Base-by-base conservation (phyloP, 2,113 vertebrate genomes). In the Crotophaga sulcirostris region DNA sequence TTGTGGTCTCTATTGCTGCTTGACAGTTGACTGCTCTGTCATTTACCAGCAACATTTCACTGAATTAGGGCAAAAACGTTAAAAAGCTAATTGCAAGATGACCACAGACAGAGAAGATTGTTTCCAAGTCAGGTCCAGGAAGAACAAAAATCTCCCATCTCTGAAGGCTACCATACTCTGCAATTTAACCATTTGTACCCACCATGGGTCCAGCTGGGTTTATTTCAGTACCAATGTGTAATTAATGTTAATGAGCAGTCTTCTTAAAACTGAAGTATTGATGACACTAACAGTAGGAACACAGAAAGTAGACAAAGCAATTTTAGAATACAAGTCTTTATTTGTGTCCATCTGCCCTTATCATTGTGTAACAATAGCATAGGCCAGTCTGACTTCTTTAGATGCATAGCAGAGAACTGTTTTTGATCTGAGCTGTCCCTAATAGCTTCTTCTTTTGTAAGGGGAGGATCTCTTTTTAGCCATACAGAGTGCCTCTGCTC, bases 401-500 rank as follows among this genome's bases (percentile, higher is more conserved):
- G 91, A 89, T 33, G 87, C 62, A 66, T 59, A 64, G 84, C 69
- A 81, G 56, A 84, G 56, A 70, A 62, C 42, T 0, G 1, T 75
- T 89, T n/a, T 87, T 4, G 14, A 72, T 66, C 74, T 70, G 49
- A 91, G 84, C 90, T 70, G 78, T 47, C 29, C 60, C 78, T 93
- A 87, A 93, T 8, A 91, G 87, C 84, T 93, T 93, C 78, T 74
- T 62, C 63, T 64, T 87, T 13, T 54, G 84, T 40, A 93, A 89
- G 72, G 31, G 79, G 70, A 93, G 62, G 38, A 64, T 52, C 91
- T 73, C 89, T 87, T 94, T 94, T 96, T 89, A 94, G 89, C 42
- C 70, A 93, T 52, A 54, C 67, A 44, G 87, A 86, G 82, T 3
- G 94, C 82, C 91, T 79, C 82, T 79, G 91, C 92, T 92, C 44